Percentiles rank a stretch among this genome's conserved stretches.
phyloP scores from a whole-genome alignment of 2,888 invertebrate species.

The Meandrusa payeni region DNA sequence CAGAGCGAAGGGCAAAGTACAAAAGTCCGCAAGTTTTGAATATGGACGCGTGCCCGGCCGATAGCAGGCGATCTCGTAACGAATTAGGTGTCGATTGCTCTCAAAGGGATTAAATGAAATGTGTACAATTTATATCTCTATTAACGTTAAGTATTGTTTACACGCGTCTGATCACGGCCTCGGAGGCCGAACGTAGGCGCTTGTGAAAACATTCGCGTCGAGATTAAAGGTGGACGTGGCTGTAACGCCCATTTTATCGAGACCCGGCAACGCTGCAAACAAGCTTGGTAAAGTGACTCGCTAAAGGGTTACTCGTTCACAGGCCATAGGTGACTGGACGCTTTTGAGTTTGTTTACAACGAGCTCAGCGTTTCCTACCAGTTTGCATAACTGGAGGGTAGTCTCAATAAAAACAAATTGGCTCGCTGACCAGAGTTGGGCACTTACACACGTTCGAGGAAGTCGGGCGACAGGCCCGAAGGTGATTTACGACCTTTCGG shows the following conservation, averaged over 20 bases:
- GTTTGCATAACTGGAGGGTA: constrained; percentile 78
- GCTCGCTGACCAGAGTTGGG: constrained; percentile 67
- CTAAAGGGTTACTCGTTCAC: constrained; percentile 32
- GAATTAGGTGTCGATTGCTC: constrained; percentile 55
- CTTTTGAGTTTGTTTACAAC: constrained; percentile 72
- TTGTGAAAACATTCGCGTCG: constrained; percentile 71
- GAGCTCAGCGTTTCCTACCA: constrained; percentile 73
- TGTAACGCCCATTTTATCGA: constrained; percentile 41
- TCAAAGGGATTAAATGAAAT: constrained; percentile 73
- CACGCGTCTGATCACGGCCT: constrained; percentile 62
- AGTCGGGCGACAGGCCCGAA: constrained; percentile 65
- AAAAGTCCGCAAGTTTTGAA: constrained; percentile 38
- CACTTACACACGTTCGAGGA: constrained; percentile 76
- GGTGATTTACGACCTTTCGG: constrained; percentile 66
- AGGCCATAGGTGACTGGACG: constrained; percentile 51
- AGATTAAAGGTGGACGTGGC: constrained; percentile 73
- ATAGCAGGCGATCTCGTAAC: constrained; percentile 60
- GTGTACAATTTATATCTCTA: constrained; percentile 77
- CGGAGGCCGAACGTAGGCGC: constrained; percentile 61
- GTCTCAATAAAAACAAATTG: constrained; percentile 80
- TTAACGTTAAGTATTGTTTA: constrained; percentile 76
- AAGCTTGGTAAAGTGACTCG: constrained; percentile 19
- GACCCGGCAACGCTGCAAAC: constrained; percentile 36
- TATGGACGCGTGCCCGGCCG: constrained; percentile 47
- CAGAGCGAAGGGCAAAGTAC: constrained; percentile 47